Conservation (phyloP, 2,113 vertebrate species). For the Podarcis raffonei region DNA sequence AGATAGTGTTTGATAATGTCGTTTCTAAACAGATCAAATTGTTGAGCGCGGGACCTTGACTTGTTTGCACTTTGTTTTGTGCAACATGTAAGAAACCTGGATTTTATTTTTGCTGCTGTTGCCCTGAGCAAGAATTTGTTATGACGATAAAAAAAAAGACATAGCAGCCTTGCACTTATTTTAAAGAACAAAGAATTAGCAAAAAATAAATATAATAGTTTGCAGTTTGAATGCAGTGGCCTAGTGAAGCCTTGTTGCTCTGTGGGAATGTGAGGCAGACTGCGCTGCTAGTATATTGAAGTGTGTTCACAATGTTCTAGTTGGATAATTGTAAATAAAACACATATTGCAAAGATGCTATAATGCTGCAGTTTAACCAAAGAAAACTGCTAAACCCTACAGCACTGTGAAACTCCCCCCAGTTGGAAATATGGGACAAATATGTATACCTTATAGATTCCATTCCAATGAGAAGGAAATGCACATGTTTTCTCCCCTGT, state of each 20-base stretch:
- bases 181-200: neutral
- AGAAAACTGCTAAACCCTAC: neutral
- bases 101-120: fast-evolving
- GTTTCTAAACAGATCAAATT: constrained; percentile 19
- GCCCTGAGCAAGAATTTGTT: neutral
- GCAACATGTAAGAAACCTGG: fast-evolving
- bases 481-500: neutral
- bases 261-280: neutral
- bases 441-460: constrained; percentile 6
- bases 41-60: constrained; percentile 16
- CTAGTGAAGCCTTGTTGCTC: too few relatives aligned
- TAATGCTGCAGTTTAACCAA: neutral
- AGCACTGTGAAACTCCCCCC: too few relatives aligned
- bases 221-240: neutral
- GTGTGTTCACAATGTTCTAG: neutral
- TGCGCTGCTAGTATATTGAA: neutral
- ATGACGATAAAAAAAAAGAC: neutral
- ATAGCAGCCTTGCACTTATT: neutral
- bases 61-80: constrained; percentile 14
- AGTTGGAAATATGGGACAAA: neutral
- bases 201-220: neutral
- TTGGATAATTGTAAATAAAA: neutral
- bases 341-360: neutral
- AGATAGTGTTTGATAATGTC: constrained; percentile 30
- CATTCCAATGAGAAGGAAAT: constrained; percentile 23